A percentile compares a stretch with the other conserved stretches of the same genome.
These are phyloP conservation scores for Thunnus thynnus DNA, from an alignment of 2,113 vertebrate species.

Conservation along the genomic window DNA sequence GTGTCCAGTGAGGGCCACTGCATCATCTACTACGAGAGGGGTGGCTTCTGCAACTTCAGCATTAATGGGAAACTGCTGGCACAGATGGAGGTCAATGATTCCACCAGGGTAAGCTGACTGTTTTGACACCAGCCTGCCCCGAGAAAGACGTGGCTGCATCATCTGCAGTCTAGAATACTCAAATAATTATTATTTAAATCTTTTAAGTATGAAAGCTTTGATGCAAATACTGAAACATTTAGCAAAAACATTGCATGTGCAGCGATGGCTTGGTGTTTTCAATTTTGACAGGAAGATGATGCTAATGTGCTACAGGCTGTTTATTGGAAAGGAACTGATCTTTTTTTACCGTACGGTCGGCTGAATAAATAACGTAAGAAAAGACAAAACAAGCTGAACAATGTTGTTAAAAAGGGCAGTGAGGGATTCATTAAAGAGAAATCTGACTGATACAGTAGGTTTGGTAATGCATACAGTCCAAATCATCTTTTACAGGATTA, in stretches of 20 bases:
- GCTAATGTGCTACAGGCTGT: too few relatives aligned
- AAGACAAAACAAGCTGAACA: not conserved
- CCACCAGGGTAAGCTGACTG: constrained; percentile 88
- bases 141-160: not conserved
- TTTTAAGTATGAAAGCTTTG: not conserved
- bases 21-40: constrained; percentile 96
- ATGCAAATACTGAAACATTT: not conserved
- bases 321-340: too few relatives aligned
- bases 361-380: too few relatives aligned
- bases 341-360: too few relatives aligned
- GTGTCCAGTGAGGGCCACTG: constrained; percentile 98
- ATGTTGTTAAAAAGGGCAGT: not conserved
- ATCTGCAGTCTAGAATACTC: not conserved
- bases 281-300: not conserved
- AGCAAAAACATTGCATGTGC: not conserved
- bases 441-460: not conserved
- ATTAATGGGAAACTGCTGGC: constrained; percentile 97
- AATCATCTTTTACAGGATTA: not conserved
- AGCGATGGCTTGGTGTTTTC: not conserved
- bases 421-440: not conserved
- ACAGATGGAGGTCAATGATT: constrained; percentile 96
- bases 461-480: not conserved
- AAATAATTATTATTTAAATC: not conserved
- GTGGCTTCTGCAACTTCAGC: constrained; percentile 97
- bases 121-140: not conserved